These are phyloP conservation scores for Leptogaster cylindrica DNA, from an alignment of 2,888 invertebrate genomes.

Conservation along the genomic window DNA sequence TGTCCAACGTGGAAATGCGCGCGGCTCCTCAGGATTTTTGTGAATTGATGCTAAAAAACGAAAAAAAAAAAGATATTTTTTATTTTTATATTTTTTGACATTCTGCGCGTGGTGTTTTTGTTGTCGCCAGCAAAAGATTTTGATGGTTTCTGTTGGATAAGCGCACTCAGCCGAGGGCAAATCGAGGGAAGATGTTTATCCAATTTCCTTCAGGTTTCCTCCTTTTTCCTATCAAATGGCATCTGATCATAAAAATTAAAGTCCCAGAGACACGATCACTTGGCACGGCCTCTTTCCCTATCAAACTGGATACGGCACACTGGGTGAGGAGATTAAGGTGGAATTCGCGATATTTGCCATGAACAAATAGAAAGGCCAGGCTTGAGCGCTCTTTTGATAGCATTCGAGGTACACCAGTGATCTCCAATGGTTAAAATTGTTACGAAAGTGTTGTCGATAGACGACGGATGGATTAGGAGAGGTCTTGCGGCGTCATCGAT, in stretches of 20 bases:
- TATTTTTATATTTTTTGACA: slow-evolving; percentile 9
- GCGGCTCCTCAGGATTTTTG: neutral
- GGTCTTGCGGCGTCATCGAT: slow-evolving; percentile 28
- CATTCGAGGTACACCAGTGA: slow-evolving; percentile 3
- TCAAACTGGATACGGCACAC: slow-evolving; percentile 18
- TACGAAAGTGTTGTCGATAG: slow-evolving; percentile 33
- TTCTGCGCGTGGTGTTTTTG: slow-evolving; percentile 9
- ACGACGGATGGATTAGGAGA: slow-evolving; percentile 36
- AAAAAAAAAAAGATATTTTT: neutral
- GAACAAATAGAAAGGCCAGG: slow-evolving; percentile 47
- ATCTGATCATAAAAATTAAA: slow-evolving; percentile 39
- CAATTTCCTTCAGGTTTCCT: slow-evolving; percentile 32
- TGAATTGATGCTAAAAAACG: neutral
- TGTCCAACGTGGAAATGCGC: slow-evolving; percentile 16
- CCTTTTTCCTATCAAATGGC: slow-evolving; percentile 40
- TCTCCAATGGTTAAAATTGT: slow-evolving; percentile 39
- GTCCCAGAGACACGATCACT: slow-evolving; percentile 45
- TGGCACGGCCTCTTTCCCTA: slow-evolving; percentile 25
- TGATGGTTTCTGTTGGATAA: slow-evolving; percentile 13
- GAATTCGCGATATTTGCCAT: slow-evolving; percentile 45
- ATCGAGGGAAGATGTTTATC: slow-evolving; percentile 43
- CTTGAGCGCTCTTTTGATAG: slow-evolving; percentile 30
- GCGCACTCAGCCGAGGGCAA: neutral
- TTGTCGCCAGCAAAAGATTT: neutral
- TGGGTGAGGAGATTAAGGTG: slow-evolving; percentile 45